Percentiles rank a stretch among this genome's conserved stretches.
phyloP scores from a whole-genome alignment of 1,140 invertebrate genomes.

The Zeugodacus cucurbitae region DNA sequence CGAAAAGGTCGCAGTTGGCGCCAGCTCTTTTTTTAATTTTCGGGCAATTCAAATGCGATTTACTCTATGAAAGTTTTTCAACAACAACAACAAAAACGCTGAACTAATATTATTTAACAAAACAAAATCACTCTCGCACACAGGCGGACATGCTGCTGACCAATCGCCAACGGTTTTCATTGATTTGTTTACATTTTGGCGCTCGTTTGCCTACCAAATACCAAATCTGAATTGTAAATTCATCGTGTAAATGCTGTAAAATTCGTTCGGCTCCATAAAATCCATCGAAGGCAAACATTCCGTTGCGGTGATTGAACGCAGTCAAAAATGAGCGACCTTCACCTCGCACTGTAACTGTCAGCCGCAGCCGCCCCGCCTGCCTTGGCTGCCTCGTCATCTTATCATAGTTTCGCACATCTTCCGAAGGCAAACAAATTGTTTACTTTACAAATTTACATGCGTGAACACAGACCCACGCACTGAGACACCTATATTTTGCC shows the following conservation, averaged over 20 bases:
- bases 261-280: slow-evolving; percentile 30
- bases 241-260: slow-evolving; percentile 25
- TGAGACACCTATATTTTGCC: neutral
- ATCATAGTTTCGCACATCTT: neutral
- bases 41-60: neutral
- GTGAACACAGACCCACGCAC: neutral
- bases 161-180: neutral
- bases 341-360: no score
- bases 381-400: neutral
- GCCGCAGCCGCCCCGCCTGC: neutral
- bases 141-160: neutral
- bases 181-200: slow-evolving; percentile 16
- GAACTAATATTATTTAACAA: neutral
- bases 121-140: neutral
- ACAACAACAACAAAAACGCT: neutral
- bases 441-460: neutral
- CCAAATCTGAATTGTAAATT: slow-evolving; percentile 12
- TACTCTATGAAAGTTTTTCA: neutral
- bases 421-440: neutral
- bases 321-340: slow-evolving; percentile 15
- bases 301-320: slow-evolving; percentile 29
- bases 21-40: neutral
- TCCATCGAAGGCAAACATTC: neutral
- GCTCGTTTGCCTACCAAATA: neutral
- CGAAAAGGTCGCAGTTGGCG: neutral